Percentiles rank a stretch among this genome's conserved stretches.
phyloP scores from a whole-genome alignment of 2,888 invertebrate species.

The Lycia hirtaria region DNA sequence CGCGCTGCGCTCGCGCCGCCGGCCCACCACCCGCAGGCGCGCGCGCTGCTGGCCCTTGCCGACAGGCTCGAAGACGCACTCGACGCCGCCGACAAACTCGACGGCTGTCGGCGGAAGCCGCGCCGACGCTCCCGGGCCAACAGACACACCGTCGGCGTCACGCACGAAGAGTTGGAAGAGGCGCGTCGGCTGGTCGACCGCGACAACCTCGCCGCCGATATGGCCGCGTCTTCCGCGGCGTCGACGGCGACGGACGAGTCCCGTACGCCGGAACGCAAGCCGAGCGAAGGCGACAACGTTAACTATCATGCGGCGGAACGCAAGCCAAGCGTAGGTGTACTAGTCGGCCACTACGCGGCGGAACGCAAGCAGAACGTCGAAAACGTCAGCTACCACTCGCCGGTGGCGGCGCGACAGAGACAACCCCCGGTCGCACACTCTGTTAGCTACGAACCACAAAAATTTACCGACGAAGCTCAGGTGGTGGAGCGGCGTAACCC shows the following conservation, averaged over 20 bases:
- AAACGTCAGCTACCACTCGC: conserved; percentile 60
- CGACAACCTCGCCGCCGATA: conserved; percentile 51
- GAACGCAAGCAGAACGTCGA: conserved; percentile 66
- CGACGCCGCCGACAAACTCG: conserved; percentile 69
- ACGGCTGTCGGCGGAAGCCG: conserved; percentile 71
- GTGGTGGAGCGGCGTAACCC: conserved; percentile 64
- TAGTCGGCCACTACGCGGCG: no score
- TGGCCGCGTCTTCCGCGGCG: conserved; percentile 68
- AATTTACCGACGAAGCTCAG: conserved; percentile 53
- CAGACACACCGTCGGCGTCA: conserved; percentile 94
- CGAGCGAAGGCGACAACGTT: conserved; percentile 63
- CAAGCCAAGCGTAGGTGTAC: no score
- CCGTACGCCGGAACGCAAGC: conserved; percentile 65
- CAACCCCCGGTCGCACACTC: conserved; percentile 60
- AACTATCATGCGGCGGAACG: conserved; percentile 65
- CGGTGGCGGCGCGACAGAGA: conserved; percentile 55
- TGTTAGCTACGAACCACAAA: conserved; percentile 58
- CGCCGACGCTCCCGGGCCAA: conserved; percentile 87
- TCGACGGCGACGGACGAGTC: conserved; percentile 65
- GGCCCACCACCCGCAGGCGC: conserved; percentile 79
- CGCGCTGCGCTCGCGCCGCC: conserved; percentile 89
- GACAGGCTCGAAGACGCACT: conserved; percentile 88
- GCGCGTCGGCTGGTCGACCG: conserved; percentile 90
- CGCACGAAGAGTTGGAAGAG: conserved; percentile 91
- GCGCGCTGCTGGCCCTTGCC: conserved; percentile 88